These are phyloP conservation scores for Drosophila cardini DNA, from an alignment of 1,140 invertebrate species.

Conservation along the genomic window DNA sequence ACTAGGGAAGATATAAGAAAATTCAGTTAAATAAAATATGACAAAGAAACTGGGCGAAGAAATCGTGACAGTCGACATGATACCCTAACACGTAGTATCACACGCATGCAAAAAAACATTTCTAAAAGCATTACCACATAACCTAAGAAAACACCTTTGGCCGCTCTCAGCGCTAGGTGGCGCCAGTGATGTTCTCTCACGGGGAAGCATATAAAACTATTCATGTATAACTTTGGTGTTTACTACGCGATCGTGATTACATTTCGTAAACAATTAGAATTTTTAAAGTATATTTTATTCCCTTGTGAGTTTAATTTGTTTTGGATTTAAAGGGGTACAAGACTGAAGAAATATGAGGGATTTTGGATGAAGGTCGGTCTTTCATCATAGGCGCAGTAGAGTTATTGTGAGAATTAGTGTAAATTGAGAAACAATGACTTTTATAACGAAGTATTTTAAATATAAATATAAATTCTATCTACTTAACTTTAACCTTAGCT, in stretches of 20 bases:
- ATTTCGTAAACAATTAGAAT: neutral
- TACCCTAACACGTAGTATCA: neutral
- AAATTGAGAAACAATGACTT: too few relatives aligned
- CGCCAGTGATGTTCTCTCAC: neutral
- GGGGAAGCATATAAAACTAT: neutral
- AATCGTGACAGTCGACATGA: neutral
- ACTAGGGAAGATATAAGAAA: neutral
- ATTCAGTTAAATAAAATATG: conserved; percentile 30
- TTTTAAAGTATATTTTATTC: neutral
- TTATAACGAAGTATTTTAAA: too few relatives aligned
- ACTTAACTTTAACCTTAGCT: too few relatives aligned
- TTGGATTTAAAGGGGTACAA: too few relatives aligned
- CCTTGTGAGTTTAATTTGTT: too few relatives aligned
- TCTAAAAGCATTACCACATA: neutral
- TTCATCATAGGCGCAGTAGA: too few relatives aligned
- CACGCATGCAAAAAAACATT: neutral
- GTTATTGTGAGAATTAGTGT: too few relatives aligned
- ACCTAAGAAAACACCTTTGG: neutral
- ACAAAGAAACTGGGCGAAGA: neutral
- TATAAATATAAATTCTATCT: too few relatives aligned
- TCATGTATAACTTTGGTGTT: neutral
- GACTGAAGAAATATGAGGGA: too few relatives aligned
- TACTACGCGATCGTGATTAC: neutral
- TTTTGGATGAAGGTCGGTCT: too few relatives aligned
- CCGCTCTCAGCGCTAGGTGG: neutral